Percentiles rank a stretch among this genome's conserved stretches.
Conservation (phyloP, 2,113 vertebrate species). For the Litocranius walleri region DNA sequence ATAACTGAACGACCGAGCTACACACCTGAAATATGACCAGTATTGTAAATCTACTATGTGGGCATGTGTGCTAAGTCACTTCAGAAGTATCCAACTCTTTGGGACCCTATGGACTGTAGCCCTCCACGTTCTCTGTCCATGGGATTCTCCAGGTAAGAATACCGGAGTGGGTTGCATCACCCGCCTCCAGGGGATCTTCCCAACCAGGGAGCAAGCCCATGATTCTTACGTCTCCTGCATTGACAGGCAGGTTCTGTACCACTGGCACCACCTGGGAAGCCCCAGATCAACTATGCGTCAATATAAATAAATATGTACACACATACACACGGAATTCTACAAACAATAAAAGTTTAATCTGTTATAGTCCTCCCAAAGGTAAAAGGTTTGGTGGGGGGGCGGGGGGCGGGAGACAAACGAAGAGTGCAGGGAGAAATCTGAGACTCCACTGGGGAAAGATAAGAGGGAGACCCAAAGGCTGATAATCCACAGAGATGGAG, state of each 20-base stretch:
- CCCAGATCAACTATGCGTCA: neutral
- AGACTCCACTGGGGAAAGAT: neutral
- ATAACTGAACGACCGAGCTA: neutral
- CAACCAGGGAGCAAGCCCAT: neutral
- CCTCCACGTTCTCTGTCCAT: neutral
- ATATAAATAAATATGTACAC: neutral
- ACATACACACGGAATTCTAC: neutral
- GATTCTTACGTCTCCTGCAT: neutral
- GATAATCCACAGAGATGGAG: neutral
- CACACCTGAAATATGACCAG: neutral
- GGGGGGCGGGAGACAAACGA: accelerated
- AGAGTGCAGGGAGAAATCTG: neutral
- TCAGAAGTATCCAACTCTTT: neutral
- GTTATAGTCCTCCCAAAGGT: neutral
- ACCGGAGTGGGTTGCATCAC: neutral
- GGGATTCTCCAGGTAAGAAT: neutral
- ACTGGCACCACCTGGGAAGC: neutral
- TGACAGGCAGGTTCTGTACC: neutral
- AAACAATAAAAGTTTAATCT: neutral
- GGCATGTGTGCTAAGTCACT: neutral
- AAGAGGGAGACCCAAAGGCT: neutral
- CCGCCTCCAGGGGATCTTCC: neutral
- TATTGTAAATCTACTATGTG: neutral
- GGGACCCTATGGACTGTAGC: neutral
- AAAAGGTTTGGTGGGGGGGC: neutral